phyloP scores from a whole-genome alignment of 2,113 vertebrate genomes.

The Notechis scutatus region DNA sequence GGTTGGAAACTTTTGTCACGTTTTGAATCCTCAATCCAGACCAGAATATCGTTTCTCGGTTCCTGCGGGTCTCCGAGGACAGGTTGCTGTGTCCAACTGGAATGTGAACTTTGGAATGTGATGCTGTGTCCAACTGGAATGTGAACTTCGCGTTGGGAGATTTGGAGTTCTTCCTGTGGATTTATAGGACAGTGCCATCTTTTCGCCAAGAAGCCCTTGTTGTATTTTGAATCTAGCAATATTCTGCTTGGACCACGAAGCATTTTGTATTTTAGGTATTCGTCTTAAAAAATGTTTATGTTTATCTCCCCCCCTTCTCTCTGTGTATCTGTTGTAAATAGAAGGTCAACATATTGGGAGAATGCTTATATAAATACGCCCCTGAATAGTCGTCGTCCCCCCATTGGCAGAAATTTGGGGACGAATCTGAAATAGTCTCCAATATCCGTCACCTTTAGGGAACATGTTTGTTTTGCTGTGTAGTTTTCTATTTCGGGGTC shows the following conservation, averaged over 20 bases:
- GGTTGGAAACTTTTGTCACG: background rate
- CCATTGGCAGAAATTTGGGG: background rate
- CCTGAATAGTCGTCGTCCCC: too few relatives aligned
- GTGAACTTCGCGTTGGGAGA: background rate
- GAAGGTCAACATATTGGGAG: background rate
- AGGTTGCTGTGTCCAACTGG: too few relatives aligned
- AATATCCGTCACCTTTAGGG: background rate
- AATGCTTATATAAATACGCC: background rate
- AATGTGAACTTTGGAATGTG: background rate
- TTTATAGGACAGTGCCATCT: background rate
- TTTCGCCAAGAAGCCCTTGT: background rate
- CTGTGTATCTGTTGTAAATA: background rate
- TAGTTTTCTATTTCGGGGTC: background rate
- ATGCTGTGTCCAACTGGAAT: background rate
- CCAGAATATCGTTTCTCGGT: background rate
- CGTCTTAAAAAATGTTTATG: background rate
- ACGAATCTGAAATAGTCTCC: background rate
- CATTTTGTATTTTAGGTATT: background rate
- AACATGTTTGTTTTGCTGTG: background rate
- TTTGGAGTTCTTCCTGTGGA: background rate
- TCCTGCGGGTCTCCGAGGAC: too few relatives aligned
- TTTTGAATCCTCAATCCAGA: background rate
- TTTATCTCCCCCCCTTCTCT: background rate
- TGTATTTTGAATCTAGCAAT: background rate
- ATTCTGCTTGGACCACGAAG: background rate